These are phyloP conservation scores for Arctocebus calabarensis DNA, from an alignment of 2,797 vertebrate species.

Conservation along the genomic window DNA sequence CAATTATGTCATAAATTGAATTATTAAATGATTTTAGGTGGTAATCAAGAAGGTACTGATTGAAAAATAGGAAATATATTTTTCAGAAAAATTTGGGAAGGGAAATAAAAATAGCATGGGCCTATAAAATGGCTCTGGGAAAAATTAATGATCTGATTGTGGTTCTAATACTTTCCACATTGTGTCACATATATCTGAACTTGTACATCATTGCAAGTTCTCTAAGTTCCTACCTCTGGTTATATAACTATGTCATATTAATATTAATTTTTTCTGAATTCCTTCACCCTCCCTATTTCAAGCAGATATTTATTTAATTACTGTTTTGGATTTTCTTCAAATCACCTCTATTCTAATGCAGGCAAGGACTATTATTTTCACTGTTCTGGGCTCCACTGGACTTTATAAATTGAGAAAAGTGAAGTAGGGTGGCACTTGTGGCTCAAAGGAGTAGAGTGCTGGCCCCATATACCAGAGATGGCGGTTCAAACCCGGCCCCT, in stretches of 20 bases:
- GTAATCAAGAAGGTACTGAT: background rate
- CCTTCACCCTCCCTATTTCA: background rate
- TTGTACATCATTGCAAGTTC: background rate
- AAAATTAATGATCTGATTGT: background rate
- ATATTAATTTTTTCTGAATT: background rate
- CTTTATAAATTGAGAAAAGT: background rate
- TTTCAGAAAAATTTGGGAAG: conserved; percentile 8
- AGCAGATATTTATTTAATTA: background rate
- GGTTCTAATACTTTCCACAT: background rate
- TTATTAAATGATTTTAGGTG: background rate
- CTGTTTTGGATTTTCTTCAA: background rate
- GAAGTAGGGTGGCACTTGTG: background rate
- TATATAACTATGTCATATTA: background rate
- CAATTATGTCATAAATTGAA: background rate
- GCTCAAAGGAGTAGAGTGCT: no score
- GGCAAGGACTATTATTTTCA: background rate
- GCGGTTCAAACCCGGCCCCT: no score
- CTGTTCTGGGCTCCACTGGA: background rate
- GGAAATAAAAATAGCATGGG: background rate
- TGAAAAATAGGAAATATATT: background rate
- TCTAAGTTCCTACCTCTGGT: background rate
- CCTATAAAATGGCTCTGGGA: background rate
- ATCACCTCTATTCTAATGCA: background rate
- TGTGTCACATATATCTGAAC: background rate
- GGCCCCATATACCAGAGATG: no score